Evolutionary conservation across 2,888 invertebrate species (phyloP).

Genomic region (Hypena proboscidalis): DNA sequence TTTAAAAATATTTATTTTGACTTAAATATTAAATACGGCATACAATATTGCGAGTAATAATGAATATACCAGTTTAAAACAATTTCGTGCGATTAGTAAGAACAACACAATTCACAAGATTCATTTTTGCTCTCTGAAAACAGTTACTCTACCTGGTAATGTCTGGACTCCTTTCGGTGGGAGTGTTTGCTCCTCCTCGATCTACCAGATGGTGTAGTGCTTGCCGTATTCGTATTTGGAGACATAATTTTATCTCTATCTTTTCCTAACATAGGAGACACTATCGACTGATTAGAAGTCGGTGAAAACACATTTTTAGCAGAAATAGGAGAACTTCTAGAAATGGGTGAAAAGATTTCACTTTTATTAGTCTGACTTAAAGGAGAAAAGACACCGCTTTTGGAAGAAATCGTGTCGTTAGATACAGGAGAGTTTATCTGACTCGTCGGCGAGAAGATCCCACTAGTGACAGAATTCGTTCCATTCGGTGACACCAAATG

Average conservation of each 20-base stretch:
- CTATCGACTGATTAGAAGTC: constrained; percentile 74
- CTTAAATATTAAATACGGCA: not conserved
- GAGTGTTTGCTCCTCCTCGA: constrained; percentile 85
- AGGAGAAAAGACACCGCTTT: constrained; percentile 82
- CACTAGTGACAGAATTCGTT: constrained; percentile 81
- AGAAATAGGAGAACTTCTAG: constrained; percentile 79
- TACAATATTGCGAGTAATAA: constrained; percentile 1
- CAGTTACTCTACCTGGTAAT: constrained; percentile 86
- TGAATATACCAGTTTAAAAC: constrained; percentile 13
- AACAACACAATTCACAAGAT: constrained; percentile 36
- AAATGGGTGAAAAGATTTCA: constrained; percentile 78
- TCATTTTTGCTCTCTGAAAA: constrained; percentile 31
- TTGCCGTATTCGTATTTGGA: constrained; percentile 78
- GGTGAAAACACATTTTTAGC: constrained; percentile 79
- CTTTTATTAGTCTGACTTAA: constrained; percentile 81
- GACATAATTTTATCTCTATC: constrained; percentile 75
- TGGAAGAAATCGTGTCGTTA: constrained; percentile 81
- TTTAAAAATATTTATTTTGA: not conserved
- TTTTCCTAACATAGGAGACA: constrained; percentile 75
- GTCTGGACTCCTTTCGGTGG: constrained; percentile 88
- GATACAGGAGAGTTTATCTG: constrained; percentile 83
- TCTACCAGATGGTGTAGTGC: constrained; percentile 85
- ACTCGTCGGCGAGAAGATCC: constrained; percentile 82
- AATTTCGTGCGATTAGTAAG: constrained; percentile 62
- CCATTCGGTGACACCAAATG: constrained; percentile 81